Percentiles rank a stretch among this genome's conserved stretches.
These are phyloP conservation scores for Drosophila testacea DNA, from an alignment of 2,888 invertebrate species.

Conservation along the genomic window DNA sequence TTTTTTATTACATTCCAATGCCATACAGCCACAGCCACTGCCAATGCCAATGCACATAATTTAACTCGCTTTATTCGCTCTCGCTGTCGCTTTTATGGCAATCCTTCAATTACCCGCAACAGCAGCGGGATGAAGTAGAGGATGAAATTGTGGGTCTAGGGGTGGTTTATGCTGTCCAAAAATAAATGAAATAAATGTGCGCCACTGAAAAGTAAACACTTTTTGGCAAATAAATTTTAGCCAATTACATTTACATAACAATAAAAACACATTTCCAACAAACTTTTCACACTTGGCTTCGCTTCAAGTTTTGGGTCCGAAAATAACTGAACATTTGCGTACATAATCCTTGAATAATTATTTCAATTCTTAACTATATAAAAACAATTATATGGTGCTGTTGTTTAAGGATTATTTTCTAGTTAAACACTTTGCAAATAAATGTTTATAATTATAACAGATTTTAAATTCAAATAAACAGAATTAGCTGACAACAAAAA, in stretches of 20 bases:
- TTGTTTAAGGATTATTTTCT: slow-evolving; percentile 30
- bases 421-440: neutral
- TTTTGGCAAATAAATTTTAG: slow-evolving; percentile 66
- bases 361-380: slow-evolving; percentile 15
- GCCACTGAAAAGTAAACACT: slow-evolving; percentile 49
- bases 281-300: slow-evolving; percentile 40
- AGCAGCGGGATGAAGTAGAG: neutral
- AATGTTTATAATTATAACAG: neutral
- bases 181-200: slow-evolving; percentile 27
- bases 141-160: neutral
- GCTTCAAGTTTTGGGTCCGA: slow-evolving; percentile 17
- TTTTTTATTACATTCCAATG: slow-evolving; percentile 30
- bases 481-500: too few species aligned
- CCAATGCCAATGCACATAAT: slow-evolving; percentile 44
- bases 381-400: slow-evolving; percentile 1
- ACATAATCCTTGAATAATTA: slow-evolving; percentile 35
- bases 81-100: slow-evolving; percentile 40
- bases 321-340: slow-evolving; percentile 19
- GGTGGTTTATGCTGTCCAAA: slow-evolving; percentile 9
- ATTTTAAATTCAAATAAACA: neutral
- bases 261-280: slow-evolving; percentile 61
- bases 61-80: slow-evolving; percentile 32
- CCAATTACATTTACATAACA: slow-evolving; percentile 63
- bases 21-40: neutral
- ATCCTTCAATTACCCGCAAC: slow-evolving; percentile 58